A percentile compares a stretch with the other conserved stretches of the same genome.
Conservation (phyloP, 1,140 invertebrate genomes). For the Penaeus japonicus region DNA sequence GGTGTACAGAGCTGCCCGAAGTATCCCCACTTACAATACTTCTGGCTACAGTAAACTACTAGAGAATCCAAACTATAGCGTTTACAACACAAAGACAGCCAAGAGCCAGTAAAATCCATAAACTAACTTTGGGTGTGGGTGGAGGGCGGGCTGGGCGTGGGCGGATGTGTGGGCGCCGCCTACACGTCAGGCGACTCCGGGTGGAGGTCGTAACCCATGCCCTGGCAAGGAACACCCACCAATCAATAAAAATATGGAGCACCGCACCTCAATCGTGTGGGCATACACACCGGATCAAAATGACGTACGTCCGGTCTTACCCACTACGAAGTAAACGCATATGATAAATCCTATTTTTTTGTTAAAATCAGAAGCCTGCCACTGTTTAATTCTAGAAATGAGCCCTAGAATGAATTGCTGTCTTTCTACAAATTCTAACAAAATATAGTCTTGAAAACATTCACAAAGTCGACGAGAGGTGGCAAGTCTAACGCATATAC, state of each 20-base stretch:
- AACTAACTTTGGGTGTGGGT: slow-evolving; percentile 58
- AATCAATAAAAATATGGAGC: slow-evolving; percentile 2
- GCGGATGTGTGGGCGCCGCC: slow-evolving; percentile 50
- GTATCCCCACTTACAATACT: slow-evolving; percentile 8
- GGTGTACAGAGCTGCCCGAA: too few relatives aligned
- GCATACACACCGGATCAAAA: neutral
- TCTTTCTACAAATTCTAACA: too few relatives aligned
- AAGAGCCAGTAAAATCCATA: slow-evolving; percentile 9
- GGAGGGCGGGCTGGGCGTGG: slow-evolving; percentile 52
- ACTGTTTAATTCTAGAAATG: too few relatives aligned
- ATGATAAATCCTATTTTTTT: too few relatives aligned
- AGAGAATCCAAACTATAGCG: neutral
- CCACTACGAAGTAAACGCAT: too few relatives aligned
- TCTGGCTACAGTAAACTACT: neutral
- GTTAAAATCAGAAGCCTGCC: too few relatives aligned
- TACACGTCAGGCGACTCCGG: slow-evolving; percentile 59
- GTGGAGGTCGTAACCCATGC: slow-evolving; percentile 59
- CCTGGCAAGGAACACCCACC: slow-evolving; percentile 52
- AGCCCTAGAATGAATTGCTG: too few relatives aligned
- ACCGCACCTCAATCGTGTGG: neutral
- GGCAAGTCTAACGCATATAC: too few relatives aligned
- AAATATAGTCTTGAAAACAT: too few relatives aligned
- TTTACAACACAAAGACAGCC: neutral
- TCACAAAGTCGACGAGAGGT: too few relatives aligned
- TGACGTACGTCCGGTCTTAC: too few relatives aligned